phyloP scores from a whole-genome alignment of 2,113 vertebrate genomes.

The Empidonax alnorum region DNA sequence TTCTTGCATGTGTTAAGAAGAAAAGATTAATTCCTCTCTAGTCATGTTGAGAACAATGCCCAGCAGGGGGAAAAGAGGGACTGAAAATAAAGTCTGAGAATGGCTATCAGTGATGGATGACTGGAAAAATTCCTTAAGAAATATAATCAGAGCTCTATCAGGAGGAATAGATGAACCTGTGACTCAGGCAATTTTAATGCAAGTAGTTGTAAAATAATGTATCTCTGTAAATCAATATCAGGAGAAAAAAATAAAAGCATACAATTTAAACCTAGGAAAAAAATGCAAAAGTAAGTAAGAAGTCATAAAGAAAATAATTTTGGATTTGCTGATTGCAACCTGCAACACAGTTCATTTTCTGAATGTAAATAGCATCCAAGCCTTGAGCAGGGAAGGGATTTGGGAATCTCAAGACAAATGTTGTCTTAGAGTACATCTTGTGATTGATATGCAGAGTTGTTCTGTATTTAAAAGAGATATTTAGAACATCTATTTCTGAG shows the following conservation, averaged over 20 bases:
- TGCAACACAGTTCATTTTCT: neutral
- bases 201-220: neutral
- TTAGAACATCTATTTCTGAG: neutral
- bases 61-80: neutral
- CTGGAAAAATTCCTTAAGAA: neutral
- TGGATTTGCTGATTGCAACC: neutral
- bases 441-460: neutral
- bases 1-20: neutral
- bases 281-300: neutral
- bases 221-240: neutral
- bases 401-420: neutral
- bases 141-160: conserved; percentile 2
- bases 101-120: neutral
- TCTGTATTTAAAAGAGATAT: neutral
- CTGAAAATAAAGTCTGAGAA: neutral
- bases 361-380: neutral
- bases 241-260: neutral
- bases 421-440: neutral
- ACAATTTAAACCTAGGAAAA: neutral
- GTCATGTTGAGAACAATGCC: neutral
- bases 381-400: neutral
- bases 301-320: neutral
- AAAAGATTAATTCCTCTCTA: neutral
- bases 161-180: neutral
- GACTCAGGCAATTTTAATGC: neutral